A percentile compares a stretch with the other conserved stretches of the same genome.
phyloP scores from a whole-genome alignment of 2,113 vertebrate species.

The Chlamydotis undulata region DNA sequence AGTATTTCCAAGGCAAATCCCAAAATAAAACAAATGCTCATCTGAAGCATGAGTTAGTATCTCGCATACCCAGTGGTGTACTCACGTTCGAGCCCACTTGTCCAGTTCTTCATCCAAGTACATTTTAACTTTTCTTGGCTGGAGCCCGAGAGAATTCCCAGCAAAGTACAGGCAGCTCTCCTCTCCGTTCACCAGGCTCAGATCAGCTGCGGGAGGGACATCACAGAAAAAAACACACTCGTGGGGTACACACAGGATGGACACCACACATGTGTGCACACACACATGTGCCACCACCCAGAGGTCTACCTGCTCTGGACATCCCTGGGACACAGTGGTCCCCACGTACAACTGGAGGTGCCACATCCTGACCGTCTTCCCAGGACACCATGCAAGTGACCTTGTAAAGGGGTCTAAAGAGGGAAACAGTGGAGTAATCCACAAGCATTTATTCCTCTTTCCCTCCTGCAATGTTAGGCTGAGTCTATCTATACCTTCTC shows the following conservation, averaged over 20 bases:
- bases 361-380: not conserved
- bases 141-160: conserved; percentile 93
- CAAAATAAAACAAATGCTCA: not conserved
- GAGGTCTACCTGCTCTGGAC: not conserved
- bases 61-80: not conserved
- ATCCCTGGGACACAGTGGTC: accelerated
- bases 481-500: not conserved
- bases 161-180: conserved; percentile 85
- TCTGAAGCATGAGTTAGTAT: not conserved
- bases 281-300: not conserved
- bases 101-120: conserved; percentile 92
- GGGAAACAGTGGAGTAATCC: accelerated
- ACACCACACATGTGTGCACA: too few relatives aligned
- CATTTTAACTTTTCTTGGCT: conserved; percentile 83
- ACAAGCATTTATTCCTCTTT: not conserved
- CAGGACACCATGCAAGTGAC: not conserved
- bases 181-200: conserved; percentile 77
- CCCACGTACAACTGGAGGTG: accelerated
- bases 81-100: conserved; percentile 91
- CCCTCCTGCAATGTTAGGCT: not conserved
- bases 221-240: accelerated
- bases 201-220: conserved; percentile 77
- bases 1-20: not conserved
- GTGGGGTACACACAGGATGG: not conserved
- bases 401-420: not conserved